phyloP scores from a whole-genome alignment of 2,797 vertebrate species.

The Xerus rutilus region DNA sequence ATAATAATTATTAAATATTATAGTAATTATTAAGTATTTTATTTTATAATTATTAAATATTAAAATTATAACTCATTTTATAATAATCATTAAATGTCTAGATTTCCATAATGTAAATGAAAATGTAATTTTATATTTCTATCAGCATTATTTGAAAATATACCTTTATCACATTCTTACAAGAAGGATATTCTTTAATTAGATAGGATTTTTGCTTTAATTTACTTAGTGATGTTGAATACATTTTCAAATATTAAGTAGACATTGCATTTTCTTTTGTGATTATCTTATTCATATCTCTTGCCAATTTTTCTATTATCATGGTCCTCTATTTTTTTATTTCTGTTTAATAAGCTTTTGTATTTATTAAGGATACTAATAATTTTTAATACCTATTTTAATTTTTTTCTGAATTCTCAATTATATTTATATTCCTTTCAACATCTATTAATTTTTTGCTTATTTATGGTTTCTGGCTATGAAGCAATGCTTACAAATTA shows the following conservation, averaged over 20 bases:
- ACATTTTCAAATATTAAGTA: neutral
- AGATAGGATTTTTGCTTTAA: neutral
- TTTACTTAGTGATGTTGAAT: neutral
- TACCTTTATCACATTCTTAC: neutral
- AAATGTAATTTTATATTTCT: neutral
- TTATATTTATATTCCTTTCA: neutral
- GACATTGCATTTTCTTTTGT: neutral
- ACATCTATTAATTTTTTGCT: neutral
- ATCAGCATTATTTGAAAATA: neutral
- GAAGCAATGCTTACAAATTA: neutral
- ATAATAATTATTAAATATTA: too few species aligned
- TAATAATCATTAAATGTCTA: too few species aligned
- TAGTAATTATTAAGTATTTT: too few species aligned
- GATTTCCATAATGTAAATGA: too few species aligned
- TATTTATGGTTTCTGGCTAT: neutral
- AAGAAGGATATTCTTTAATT: neutral
- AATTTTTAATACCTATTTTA: neutral
- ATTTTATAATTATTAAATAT: too few species aligned
- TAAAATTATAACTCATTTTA: too few species aligned
- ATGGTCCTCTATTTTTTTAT: neutral
- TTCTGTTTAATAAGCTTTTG: neutral
- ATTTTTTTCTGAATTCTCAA: neutral
- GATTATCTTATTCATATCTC: neutral
- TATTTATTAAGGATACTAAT: constrained; percentile 17
- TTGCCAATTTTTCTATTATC: neutral